Evolutionary conservation across 2,797 vertebrate species (phyloP), one percentile per base, ranked within the genome.

Genomic region (Esox masquinongy): DNA sequence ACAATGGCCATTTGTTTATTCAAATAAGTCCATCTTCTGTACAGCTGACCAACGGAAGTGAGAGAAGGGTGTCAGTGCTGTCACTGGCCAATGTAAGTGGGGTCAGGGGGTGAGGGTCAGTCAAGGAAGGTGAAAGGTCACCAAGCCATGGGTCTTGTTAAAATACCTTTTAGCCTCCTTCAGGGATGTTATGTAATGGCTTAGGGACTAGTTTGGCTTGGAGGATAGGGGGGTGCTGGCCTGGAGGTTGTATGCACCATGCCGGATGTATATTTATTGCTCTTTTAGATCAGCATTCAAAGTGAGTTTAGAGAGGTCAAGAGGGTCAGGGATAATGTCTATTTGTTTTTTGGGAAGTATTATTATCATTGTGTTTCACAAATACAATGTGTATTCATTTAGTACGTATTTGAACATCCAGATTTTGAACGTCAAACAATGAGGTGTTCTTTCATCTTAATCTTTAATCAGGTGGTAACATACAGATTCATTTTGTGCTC

Each of bases 151-250:
- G 90, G 90, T 92, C 92, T 93, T 93, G 89, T 95, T 93, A 94
- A 94, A 94, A 92, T 92, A 88, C 89, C 90, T 93, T 92, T 94
- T 93, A 92, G 86, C 88, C 89, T 90, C 90, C 92, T 92, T 90
- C 84, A 88, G 92, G 90, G 92, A 91, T 91, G 83, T 92, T 92
- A 91, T 90, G 91, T 91, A 91, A 92, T 92, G 90, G 88, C 85
- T 91, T 68, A 82, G 93, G 89, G 90, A 92, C 89, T 89, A 91
- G 78, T 86, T 87, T 77, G 79, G 82, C 75, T 77, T 87, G 73
- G 70, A 79, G 75, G 79, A 78, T 88, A 82, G 85, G 83, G 87
- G 83, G 75, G 85, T 74, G 84, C 80, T 82, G 68, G 79, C 79
- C 64, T 68, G 84, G 71, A 85, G 89, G 88, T 89, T 84, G 76